Base-by-base conservation (phyloP, 2,888 invertebrate species). In the Cataglyphis altisquamis region DNA sequence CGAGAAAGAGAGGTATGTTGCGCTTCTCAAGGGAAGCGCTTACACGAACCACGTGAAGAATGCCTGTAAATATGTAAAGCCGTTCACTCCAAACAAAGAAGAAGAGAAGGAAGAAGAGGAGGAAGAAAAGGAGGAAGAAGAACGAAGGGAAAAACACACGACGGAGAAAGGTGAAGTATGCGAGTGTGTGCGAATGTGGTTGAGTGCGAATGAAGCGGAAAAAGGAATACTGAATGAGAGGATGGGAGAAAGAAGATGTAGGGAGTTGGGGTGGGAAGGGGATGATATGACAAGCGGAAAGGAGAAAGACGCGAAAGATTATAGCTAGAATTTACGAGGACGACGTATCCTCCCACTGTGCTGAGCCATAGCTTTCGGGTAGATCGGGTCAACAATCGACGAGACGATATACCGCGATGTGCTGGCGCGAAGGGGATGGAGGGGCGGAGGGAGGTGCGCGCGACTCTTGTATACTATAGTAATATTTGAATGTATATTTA, bases 401-500 rank as follows among this genome's bases (percentile, higher is more conserved):
- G 55, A 57, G 29, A 45, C 15, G 45, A 36, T 21, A 39, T 74
- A 55, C n/a, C 63, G 73, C 41, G 63, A 64, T 57, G 52, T n/a
- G 52, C 52, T 55, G 66, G 66, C 41, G 41, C 39, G 36, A 60
- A 39, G 25, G 32, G 25, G 80, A 66, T 55, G n/a, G 9, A 29
- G 60, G 64, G 25, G 15, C 0, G 83, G 63, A 15, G 55, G 25
- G 36, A 18, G 86, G 80, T 21, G 21, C 91, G 90, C 92, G 94
- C 91, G 91, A 94, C 91, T 93, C 93, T 94, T 93, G 94, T 94
- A 94, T 94, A 94, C 93, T 94, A 94, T 94, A 94, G 94, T 93
- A 92, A 93, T 94, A 94, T 94, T 94, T 93, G 93, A 94, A 93
- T 94, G 93, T 94, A 94, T 94, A 94, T 94, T 94, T 94, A 94